Evolutionary conservation across 2,113 vertebrate genomes (phyloP).

Genomic region (Coryphaenoides rupestris): DNA sequence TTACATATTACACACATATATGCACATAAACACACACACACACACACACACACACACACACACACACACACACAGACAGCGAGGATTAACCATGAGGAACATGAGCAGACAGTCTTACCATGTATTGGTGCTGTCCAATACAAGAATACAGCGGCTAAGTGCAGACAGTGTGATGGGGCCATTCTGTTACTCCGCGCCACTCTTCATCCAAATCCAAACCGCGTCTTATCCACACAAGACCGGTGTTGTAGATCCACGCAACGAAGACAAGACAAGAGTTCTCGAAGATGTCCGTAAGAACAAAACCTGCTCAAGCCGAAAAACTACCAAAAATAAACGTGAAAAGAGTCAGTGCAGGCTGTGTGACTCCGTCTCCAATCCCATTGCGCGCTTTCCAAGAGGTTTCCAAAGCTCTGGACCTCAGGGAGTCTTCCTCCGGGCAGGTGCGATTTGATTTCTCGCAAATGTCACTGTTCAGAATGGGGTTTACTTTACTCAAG

Average conservation of each 20-base stretch:
- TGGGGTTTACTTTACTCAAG: too few relatives aligned
- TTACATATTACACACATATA: too few relatives aligned
- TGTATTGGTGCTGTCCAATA: slow-evolving; percentile 34
- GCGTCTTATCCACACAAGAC: slow-evolving; percentile 17
- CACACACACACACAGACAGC: too few relatives aligned
- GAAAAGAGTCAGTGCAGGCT: slow-evolving; percentile 5
- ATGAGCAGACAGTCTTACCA: slow-evolving; percentile 56
- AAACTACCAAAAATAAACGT: slow-evolving; percentile 31
- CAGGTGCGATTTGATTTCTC: slow-evolving; percentile 63
- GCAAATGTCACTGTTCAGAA: not conserved
- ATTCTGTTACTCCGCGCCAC: slow-evolving; percentile 44
- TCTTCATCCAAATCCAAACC: slow-evolving; percentile 30
- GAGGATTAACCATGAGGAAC: too few relatives aligned
- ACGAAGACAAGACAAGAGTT: slow-evolving; percentile 7
- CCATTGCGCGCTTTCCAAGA: slow-evolving; percentile 43
- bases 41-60: too few relatives aligned
- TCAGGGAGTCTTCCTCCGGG: slow-evolving; percentile 36
- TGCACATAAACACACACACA: too few relatives aligned
- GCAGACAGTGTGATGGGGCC: slow-evolving; percentile 40
- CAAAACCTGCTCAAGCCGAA: slow-evolving; percentile 16
- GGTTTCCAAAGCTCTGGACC: slow-evolving; percentile 34
- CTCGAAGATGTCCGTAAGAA: not conserved
- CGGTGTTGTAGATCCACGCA: slow-evolving; percentile 8
- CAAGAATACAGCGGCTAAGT: slow-evolving; percentile 43
- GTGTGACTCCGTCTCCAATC: slow-evolving; percentile 34